Evolutionary conservation across 1,140 invertebrate genomes (phyloP).

Genomic region (Dinoponera quadriceps): DNA sequence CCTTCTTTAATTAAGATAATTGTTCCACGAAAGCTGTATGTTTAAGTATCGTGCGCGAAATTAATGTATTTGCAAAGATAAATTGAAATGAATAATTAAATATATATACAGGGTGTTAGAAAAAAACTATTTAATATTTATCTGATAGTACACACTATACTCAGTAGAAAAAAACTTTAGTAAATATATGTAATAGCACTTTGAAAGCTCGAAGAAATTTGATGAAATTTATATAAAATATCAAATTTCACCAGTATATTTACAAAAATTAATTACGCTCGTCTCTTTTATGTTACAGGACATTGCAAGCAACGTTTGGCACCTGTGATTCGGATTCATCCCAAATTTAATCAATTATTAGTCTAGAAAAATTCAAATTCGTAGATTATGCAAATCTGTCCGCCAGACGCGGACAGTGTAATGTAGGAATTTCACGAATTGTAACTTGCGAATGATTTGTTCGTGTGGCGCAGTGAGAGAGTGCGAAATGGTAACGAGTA

Average conservation of each 20-base stretch:
- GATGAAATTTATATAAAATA: not conserved
- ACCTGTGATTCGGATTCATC: not conserved
- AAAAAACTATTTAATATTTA: no score
- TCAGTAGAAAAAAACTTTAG: not conserved
- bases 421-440: slow-evolving; percentile 6
- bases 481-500: not conserved
- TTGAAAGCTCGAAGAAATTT: not conserved
- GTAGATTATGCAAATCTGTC: not conserved
- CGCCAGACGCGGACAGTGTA: not conserved
- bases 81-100: no score
- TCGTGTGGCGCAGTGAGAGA: not conserved
- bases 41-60: no score
- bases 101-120: no score
- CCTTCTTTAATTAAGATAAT: no score
- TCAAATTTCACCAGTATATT: not conserved
- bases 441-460: not conserved
- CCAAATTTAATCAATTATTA: slow-evolving; percentile 32
- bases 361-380: not conserved
- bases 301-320: not conserved
- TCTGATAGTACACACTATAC: no score
- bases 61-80: no score
- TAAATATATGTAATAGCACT: not conserved
- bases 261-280: slow-evolving; percentile 8
- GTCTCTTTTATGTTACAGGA: slow-evolving; percentile 44
- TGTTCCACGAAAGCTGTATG: no score